Evolutionary conservation across 2,888 invertebrate genomes (phyloP).

Genomic region (Abscondita cerata): DNA sequence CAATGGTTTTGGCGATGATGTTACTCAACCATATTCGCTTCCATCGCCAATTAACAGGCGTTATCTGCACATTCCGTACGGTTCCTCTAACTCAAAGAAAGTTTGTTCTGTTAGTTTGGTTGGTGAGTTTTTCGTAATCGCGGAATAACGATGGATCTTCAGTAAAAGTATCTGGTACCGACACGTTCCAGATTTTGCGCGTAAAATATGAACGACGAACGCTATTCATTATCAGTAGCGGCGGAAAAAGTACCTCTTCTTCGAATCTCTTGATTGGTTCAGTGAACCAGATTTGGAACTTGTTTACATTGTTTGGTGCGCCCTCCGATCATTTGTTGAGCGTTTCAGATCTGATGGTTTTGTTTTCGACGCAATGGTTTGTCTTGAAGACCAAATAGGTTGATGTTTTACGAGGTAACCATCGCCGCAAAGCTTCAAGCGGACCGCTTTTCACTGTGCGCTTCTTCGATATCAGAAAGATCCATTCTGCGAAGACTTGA

Average conservation of each 20-base stretch:
- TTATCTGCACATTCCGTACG: background rate
- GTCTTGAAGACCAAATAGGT: background rate
- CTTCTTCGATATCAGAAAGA: background rate
- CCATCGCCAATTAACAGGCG: background rate
- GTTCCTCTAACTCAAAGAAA: background rate
- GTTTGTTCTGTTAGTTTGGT: background rate
- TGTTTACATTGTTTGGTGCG: background rate
- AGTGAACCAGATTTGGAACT: slow-evolving; percentile 1
- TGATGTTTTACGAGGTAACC: background rate
- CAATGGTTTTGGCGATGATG: background rate
- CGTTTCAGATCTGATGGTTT: background rate
- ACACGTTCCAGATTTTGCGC: background rate
- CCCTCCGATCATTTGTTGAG: background rate
- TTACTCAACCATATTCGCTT: background rate
- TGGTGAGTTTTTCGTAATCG: background rate
- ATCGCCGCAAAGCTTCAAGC: background rate
- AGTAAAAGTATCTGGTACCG: background rate
- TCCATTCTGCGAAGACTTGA: background rate
- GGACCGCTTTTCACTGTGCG: background rate
- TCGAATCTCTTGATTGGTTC: background rate
- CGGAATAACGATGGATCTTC: background rate
- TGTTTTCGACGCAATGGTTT: background rate
- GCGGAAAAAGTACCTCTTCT: background rate
- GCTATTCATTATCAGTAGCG: background rate
- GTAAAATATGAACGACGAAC: background rate